Conservation (phyloP, 2,113 vertebrate genomes). For the Ploceus nigricollis region DNA sequence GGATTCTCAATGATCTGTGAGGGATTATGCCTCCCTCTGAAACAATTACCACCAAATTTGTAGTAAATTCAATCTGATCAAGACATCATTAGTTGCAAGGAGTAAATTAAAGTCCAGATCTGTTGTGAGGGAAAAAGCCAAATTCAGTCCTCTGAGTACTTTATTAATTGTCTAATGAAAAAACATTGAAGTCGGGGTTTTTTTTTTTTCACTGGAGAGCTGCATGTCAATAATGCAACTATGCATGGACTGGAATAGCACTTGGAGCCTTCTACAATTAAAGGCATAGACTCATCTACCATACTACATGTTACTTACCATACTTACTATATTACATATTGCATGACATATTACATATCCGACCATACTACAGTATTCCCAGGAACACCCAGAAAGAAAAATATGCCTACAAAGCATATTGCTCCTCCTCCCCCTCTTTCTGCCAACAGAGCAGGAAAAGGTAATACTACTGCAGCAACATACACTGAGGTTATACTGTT, state of each 20-base stretch:
- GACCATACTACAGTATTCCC: not conserved
- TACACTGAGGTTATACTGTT: not conserved
- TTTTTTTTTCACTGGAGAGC: not conserved
- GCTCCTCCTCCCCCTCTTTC: not conserved
- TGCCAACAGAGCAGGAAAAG: not conserved
- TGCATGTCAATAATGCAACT: not conserved
- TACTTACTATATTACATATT: no score
- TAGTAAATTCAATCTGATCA: not conserved
- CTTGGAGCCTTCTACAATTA: not conserved
- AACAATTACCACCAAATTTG: not conserved
- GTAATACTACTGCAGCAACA: not conserved
- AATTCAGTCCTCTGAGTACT: not conserved
- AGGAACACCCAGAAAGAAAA: not conserved
- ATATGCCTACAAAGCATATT: not conserved
- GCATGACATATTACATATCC: not conserved
- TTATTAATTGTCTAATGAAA: not conserved
- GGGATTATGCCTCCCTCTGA: not conserved
- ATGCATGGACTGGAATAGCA: not conserved
- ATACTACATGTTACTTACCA: not conserved
- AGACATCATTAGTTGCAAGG: not conserved
- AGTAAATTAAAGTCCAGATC: not conserved
- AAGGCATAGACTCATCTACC: not conserved
- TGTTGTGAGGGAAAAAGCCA: not conserved
- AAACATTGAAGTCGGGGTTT: rapidly evolving
- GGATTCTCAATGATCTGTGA: not conserved